These are phyloP conservation scores for Pomatorhinus ruficollis DNA, from an alignment of 2,113 vertebrate genomes.

Conservation along the genomic window DNA sequence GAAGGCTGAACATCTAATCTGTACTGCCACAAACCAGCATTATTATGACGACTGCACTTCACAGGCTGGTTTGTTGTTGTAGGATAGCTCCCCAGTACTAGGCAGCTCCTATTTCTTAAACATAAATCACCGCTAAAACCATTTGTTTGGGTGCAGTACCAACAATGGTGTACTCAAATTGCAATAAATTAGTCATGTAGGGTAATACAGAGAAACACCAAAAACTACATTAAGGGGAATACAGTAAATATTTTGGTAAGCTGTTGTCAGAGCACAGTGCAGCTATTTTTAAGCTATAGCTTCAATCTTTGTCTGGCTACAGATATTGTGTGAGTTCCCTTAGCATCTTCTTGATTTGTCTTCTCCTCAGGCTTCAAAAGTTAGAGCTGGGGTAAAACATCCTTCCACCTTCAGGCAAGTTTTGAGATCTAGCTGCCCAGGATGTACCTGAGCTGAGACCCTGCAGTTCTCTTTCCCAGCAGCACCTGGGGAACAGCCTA, in stretches of 20 bases:
- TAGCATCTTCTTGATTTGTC: background rate
- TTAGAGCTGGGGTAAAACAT: background rate
- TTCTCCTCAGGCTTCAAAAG: background rate
- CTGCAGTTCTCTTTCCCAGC: background rate
- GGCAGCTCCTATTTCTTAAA: slow-evolving; percentile 34
- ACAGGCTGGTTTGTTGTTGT: slow-evolving; percentile 14
- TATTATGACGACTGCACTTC: background rate
- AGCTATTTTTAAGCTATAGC: background rate
- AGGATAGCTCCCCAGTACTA: background rate
- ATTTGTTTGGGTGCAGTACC: slow-evolving; percentile 25
- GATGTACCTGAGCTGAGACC: background rate
- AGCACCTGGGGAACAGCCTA: slow-evolving; percentile 6
- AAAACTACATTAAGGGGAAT: background rate
- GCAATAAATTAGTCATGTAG: background rate
- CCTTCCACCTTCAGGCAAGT: background rate
- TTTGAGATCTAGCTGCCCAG: background rate
- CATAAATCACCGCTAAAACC: background rate
- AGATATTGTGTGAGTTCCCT: background rate
- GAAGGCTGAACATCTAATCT: background rate
- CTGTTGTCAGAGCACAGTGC: background rate
- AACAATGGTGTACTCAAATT: background rate
- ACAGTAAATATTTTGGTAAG: slow-evolving; percentile 18
- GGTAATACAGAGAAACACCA: background rate
- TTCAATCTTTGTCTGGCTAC: background rate
- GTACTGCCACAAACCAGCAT: background rate